Base-by-base conservation (phyloP, 2,888 invertebrate genomes). In the Augiades crinisus region DNA sequence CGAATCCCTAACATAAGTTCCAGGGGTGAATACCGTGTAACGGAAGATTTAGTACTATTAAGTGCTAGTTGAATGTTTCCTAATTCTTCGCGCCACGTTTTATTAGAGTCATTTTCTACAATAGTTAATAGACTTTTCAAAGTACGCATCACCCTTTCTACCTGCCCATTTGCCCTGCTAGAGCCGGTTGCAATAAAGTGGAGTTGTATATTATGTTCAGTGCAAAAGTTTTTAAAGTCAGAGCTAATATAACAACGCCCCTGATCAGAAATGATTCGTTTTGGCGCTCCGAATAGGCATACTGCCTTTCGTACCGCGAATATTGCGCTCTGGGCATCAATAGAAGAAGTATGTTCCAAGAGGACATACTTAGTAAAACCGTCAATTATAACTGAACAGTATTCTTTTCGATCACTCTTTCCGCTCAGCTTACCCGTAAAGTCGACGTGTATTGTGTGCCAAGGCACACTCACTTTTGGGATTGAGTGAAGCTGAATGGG, bases 171-270 rank as follows among this genome's bases (percentile, higher is more conserved):
- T 3, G 58, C 61, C n/a, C 63, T 52, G 34, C 53, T 50, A 7
- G 62, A 36, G 1, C 67, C 65, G 0, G 64, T 64, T 1, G 67
- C 65, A 0, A 69, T 65, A 1, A 63, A 30, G 10, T 67, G 65
- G 0, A 66, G 44, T 3, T 60, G 55, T 8, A 62, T 64, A 2
- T 47, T 47, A 16, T 56, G 31, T 0, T 49, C 41, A 2, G 1
- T 13, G 21, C 57, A 60, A 53, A 58, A 55, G 0, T 21, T 3
- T 34, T 40, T 50, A 41, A 59, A 57, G 1, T 59, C 51, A 0
- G 40, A 6, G 12, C 50, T 57, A 6, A 34, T 31, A 8, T 41
- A 66, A 7, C 60, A 60, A 4, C 61, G 27, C 0, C 60, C 63
- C n/a, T 60, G 62, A 37, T 57, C 56, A 6, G 59, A 37, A n/a